Conservation (phyloP, 2,113 vertebrate species). For the Turnix velox region DNA sequence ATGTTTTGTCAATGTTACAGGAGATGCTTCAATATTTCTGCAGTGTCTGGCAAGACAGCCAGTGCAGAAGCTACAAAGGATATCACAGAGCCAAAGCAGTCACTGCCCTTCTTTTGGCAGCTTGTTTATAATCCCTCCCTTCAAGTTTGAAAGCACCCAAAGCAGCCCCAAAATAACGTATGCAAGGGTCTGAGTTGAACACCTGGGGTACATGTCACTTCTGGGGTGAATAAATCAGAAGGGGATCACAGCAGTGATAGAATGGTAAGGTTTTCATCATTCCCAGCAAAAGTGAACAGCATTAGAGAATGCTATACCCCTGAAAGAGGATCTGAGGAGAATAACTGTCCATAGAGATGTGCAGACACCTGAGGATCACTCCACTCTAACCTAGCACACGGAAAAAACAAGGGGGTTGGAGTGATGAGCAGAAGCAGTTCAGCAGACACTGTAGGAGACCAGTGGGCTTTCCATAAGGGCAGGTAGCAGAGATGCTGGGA, state of each 20-base stretch:
- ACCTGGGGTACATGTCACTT: fast-evolving
- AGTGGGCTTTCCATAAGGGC: background rate
- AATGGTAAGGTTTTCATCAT: background rate
- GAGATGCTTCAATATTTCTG: background rate
- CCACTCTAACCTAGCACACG: background rate
- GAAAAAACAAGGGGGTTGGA: background rate
- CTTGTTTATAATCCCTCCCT: background rate
- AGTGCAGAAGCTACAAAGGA: background rate
- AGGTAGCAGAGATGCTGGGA: background rate
- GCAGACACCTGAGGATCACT: background rate
- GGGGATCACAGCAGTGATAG: background rate
- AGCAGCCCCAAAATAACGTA: background rate
- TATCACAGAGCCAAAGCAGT: background rate
- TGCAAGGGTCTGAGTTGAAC: background rate
- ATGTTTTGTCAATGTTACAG: background rate
- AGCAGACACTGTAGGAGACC: background rate
- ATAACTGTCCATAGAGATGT: background rate
- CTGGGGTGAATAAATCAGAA: background rate
- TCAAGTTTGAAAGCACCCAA: background rate
- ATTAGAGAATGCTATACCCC: fast-evolving
- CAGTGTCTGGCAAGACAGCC: background rate
- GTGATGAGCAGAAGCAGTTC: background rate
- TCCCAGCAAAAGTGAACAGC: background rate
- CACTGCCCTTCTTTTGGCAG: background rate
- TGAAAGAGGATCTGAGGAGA: fast-evolving